phyloP scores from a whole-genome alignment of 2,797 vertebrate genomes.

The Anguilla obscura region DNA sequence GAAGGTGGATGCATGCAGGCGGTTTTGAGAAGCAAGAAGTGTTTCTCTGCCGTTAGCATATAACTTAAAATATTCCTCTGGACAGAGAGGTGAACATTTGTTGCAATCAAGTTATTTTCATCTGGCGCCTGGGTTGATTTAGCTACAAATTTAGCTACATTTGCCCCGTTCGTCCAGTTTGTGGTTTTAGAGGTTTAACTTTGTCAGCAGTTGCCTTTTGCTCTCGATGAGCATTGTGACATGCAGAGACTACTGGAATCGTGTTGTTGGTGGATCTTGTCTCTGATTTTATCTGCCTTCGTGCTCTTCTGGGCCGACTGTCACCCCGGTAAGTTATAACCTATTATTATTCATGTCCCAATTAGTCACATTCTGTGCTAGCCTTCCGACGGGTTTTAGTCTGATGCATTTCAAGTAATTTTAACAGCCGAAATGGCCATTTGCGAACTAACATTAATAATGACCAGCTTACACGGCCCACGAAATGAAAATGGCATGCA shows the following conservation, averaged over 20 bases:
- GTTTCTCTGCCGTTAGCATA: constrained; percentile 34
- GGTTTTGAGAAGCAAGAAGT: constrained; percentile 35
- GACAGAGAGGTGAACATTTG: constrained; percentile 36
- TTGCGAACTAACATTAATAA: not conserved
- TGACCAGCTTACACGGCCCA: not conserved
- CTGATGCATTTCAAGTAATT: not conserved
- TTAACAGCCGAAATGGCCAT: not conserved
- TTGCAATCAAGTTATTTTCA: constrained; percentile 27
- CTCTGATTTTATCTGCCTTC: constrained; percentile 87
- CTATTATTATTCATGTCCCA: not conserved
- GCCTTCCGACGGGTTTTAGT: not conserved
- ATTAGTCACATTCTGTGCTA: not conserved
- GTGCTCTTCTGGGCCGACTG: constrained; percentile 86
- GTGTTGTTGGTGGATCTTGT: constrained; percentile 94
- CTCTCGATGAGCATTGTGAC: constrained; percentile 91
- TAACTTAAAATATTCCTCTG: constrained; percentile 42
- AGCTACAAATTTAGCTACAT: not conserved
- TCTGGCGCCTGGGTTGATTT: constrained; percentile 14
- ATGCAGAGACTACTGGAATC: constrained; percentile 95
- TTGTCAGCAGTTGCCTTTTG: constrained; percentile 65
- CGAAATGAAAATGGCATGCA: not conserved
- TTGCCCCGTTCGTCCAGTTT: not conserved
- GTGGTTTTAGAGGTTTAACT: constrained; percentile 24
- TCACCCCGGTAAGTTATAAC: constrained; percentile 85
- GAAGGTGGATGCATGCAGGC: constrained; percentile 34